These are phyloP conservation scores for Onychostruthus taczanowskii DNA, from an alignment of 2,113 vertebrate genomes.

Conservation along the genomic window DNA sequence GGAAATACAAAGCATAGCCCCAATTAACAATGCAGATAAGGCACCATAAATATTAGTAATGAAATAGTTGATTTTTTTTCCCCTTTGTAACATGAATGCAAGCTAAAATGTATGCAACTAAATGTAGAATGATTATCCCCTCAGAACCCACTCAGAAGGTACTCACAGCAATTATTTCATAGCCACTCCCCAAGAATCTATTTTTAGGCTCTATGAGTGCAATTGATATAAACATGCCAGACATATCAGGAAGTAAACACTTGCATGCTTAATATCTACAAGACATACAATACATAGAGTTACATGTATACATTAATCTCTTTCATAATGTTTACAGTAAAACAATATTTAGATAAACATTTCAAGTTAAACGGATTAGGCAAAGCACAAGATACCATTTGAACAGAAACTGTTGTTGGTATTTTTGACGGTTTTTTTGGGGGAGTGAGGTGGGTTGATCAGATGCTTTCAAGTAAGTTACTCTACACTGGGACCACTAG, in stretches of 20 bases:
- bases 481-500: neutral
- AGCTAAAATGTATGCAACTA: neutral
- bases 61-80: neutral
- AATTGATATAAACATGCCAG: conserved; percentile 50
- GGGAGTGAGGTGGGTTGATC: neutral
- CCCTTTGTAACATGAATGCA: neutral
- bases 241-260: neutral
- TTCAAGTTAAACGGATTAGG: conserved; percentile 29
- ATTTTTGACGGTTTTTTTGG: neutral
- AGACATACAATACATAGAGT: neutral
- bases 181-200: conserved; percentile 9
- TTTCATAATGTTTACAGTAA: neutral
- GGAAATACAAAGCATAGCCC: conserved; percentile 2
- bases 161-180: conserved; percentile 28
- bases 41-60: conserved; percentile 45
- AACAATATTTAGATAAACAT: conserved; percentile 5
- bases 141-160: neutral
- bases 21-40: conserved; percentile 41
- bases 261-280: neutral
- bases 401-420: neutral
- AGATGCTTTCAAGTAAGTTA: neutral
- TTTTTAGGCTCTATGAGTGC: conserved; percentile 17
- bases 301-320: neutral
- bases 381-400: neutral
- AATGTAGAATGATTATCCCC: neutral